phyloP scores from a whole-genome alignment of 2,888 invertebrate species.

The Crocallis elinguaria region DNA sequence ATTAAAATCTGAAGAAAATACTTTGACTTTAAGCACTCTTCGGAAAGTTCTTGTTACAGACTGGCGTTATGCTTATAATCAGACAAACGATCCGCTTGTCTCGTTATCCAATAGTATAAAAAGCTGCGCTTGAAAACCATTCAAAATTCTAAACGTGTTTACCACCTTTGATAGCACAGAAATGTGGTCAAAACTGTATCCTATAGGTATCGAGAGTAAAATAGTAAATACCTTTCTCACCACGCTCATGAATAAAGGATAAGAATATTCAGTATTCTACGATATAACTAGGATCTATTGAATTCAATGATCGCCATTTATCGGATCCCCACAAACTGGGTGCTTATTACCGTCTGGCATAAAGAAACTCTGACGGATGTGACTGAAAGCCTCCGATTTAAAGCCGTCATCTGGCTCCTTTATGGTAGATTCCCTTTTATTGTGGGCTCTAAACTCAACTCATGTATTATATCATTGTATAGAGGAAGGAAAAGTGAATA shows the following conservation, averaged over 20 bases:
- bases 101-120: no score
- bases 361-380: conserved; percentile 39
- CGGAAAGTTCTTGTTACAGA: no score
- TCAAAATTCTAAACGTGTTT: no score
- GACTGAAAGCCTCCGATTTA: conserved; percentile 53
- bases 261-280: conserved; percentile 13
- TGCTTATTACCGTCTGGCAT: conserved; percentile 33
- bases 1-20: no score
- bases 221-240: neutral
- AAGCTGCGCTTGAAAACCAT: no score
- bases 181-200: no score
- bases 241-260: conserved; percentile 27
- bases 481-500: neutral
- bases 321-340: conserved; percentile 35
- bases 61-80: no score
- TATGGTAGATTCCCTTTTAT: conserved; percentile 53
- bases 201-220: no score
- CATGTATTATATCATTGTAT: conserved; percentile 41
- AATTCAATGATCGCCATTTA: conserved; percentile 37
- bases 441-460: conserved; percentile 53
- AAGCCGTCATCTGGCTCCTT: conserved; percentile 41
- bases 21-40: no score
- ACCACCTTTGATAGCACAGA: no score
- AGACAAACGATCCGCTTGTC: no score
- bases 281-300: conserved; percentile 19